phyloP scores from a whole-genome alignment of 2,797 vertebrate species.

The Lutjanus campechanus region DNA sequence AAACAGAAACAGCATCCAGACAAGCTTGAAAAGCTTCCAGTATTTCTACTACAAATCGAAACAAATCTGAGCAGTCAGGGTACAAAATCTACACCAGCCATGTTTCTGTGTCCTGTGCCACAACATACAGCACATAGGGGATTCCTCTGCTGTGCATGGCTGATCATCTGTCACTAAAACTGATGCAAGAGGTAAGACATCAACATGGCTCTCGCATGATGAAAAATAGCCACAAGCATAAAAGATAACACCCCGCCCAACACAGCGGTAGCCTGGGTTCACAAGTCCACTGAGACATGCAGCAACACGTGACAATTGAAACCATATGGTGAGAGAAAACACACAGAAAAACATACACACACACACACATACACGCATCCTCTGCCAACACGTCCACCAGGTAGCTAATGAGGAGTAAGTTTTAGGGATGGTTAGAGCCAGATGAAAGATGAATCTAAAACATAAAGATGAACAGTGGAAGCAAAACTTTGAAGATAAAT shows the following conservation, averaged over 20 bases:
- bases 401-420: constrained; percentile 40
- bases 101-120: constrained; percentile 7
- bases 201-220: constrained; percentile 20
- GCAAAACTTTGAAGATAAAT: constrained; percentile 43
- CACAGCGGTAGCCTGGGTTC: constrained; percentile 14
- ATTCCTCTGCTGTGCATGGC: constrained; percentile 40
- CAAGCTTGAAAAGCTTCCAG: constrained; percentile 21
- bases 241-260: constrained; percentile 26
- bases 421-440: constrained; percentile 18
- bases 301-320: constrained; percentile 30
- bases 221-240: constrained; percentile 51
- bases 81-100: constrained; percentile 31
- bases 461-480: constrained; percentile 24
- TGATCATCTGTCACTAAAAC: constrained; percentile 52
- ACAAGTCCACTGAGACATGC: constrained; percentile 25
- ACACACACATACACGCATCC: constrained; percentile 3
- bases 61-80: constrained; percentile 38
- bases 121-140: constrained; percentile 24
- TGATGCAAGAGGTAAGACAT: constrained; percentile 58
- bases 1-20: constrained; percentile 7
- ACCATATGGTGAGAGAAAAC: constrained; percentile 36
- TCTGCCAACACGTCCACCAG: constrained; percentile 30
- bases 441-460: constrained; percentile 44
- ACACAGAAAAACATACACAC: constrained; percentile 4
- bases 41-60: constrained; percentile 41